Percentiles rank a stretch among this genome's conserved stretches.
phyloP scores from a whole-genome alignment of 2,113 vertebrate species.

The Heloderma charlesbogerti region DNA sequence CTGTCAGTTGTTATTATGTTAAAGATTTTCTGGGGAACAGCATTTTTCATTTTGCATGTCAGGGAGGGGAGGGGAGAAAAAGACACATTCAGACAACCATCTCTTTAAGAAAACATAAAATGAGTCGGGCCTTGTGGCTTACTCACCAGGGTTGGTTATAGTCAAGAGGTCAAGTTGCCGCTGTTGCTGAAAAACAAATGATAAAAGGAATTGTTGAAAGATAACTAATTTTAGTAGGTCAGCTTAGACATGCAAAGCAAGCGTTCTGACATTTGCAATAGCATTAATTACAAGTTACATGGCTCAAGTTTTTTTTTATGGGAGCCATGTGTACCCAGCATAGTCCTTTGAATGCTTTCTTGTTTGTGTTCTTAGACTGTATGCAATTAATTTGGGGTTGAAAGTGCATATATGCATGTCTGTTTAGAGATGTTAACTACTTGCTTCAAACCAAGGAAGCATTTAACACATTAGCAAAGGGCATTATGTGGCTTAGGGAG shows the following conservation, averaged over 20 bases:
- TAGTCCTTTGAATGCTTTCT: constrained; percentile 57
- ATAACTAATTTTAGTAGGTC: constrained; percentile 61
- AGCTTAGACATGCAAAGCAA: constrained; percentile 54
- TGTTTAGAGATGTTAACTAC: background rate
- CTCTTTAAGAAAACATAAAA: constrained; percentile 66
- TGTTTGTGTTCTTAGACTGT: constrained; percentile 59
- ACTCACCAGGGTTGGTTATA: constrained; percentile 95
- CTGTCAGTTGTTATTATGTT: constrained; percentile 77
- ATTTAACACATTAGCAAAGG: constrained; percentile 63
- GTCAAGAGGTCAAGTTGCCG: constrained; percentile 94
- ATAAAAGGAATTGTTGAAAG: constrained; percentile 70
- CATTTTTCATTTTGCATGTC: constrained; percentile 78
- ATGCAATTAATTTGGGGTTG: constrained; percentile 53
- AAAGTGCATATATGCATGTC: constrained; percentile 58
- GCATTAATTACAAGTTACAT: constrained; percentile 54
- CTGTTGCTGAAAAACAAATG: constrained; percentile 94
- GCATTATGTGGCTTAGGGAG: constrained; percentile 54
- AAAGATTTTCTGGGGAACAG: constrained; percentile 75
- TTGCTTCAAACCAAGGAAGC: constrained; percentile 41
- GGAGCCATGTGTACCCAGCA: constrained; percentile 43
- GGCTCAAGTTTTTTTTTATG: constrained; percentile 50
- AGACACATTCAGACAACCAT: constrained; percentile 72
- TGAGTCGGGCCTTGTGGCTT: constrained; percentile 38
- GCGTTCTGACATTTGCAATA: constrained; percentile 59
- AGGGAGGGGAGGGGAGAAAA: constrained; percentile 33